phyloP scores from a whole-genome alignment of 2,888 invertebrate genomes.

The Microchrysa polita region DNA sequence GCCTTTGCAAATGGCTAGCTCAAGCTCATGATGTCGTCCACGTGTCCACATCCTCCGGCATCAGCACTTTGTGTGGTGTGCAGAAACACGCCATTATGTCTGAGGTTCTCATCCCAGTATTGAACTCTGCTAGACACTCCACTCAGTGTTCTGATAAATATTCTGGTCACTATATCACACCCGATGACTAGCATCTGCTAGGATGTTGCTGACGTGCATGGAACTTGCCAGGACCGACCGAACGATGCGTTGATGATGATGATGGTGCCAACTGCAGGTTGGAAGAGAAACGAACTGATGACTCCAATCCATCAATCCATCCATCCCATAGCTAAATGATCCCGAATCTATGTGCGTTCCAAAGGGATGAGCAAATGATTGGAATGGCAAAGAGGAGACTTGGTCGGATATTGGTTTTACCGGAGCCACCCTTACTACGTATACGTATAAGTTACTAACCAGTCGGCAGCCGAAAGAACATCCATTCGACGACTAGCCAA shows the following conservation, averaged over 20 bases:
- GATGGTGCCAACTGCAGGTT: not conserved
- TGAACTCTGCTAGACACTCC: not conserved
- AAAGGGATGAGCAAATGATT: constrained; percentile 18
- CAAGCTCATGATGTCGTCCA: not conserved
- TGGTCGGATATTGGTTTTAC: no score
- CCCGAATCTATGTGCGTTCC: not conserved
- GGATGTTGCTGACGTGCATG: not conserved
- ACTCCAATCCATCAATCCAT: constrained; percentile 27
- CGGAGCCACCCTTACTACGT: not conserved
- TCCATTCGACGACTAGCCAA: constrained; percentile 19
- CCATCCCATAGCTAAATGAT: constrained; percentile 7
- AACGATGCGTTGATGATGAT: no score
- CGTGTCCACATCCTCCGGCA: not conserved
- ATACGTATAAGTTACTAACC: not conserved
- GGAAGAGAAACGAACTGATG: constrained; percentile 7
- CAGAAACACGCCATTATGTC: constrained; percentile 26
- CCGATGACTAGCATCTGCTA: not conserved
- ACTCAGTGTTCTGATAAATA: constrained; percentile 3
- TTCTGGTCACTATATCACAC: constrained; percentile 13
- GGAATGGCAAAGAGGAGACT: no score
- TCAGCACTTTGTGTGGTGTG: not conserved
- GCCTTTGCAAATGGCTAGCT: not conserved
- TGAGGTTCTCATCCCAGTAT: constrained; percentile 15
- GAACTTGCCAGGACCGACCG: not conserved
- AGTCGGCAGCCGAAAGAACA: not conserved